A percentile compares a stretch with the other conserved stretches of the same genome.
Evolutionary conservation across 1,140 invertebrate species (phyloP).

Genomic region (Macrobrachium rosenbergii): DNA sequence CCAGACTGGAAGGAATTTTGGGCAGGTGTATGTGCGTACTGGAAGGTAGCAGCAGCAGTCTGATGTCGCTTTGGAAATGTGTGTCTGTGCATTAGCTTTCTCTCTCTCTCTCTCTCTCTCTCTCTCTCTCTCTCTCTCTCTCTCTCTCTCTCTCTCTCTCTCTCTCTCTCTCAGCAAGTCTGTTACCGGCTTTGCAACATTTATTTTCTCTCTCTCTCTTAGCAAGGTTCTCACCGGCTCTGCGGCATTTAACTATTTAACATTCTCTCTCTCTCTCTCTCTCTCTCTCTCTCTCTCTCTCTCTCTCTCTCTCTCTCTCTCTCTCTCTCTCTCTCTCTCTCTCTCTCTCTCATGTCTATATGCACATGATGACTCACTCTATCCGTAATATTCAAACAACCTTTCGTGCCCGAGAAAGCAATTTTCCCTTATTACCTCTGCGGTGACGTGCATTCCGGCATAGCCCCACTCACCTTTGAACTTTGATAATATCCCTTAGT

Average conservation of each 20-base stretch:
- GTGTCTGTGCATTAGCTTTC: background rate
- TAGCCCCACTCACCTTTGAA: too few relatives aligned
- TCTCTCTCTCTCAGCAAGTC: slow-evolving; percentile 38
- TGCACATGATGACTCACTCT: background rate
- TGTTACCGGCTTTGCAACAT: slow-evolving; percentile 9
- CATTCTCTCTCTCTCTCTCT: slow-evolving; percentile 11
- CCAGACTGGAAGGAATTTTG: background rate
- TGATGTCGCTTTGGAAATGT: too few relatives aligned
- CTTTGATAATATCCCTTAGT: too few relatives aligned
- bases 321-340: slow-evolving; percentile 11
- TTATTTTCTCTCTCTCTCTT: slow-evolving; percentile 12
- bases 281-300: slow-evolving; percentile 34
- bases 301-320: slow-evolving; percentile 31
- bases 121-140: slow-evolving; percentile 43
- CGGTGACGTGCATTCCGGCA: too few relatives aligned
- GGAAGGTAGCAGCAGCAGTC: too few relatives aligned
- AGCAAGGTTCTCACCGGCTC: too few relatives aligned
- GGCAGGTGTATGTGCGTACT: too few relatives aligned
- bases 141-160: slow-evolving; percentile 35
- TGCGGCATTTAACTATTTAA: background rate
- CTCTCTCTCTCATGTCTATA: background rate
- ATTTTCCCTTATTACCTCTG: too few relatives aligned
- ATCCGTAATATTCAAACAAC: too few relatives aligned
- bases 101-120: slow-evolving; percentile 46
- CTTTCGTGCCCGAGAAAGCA: too few relatives aligned